Base-by-base conservation (phyloP, 2,113 vertebrate species). In the Cygnus atratus region DNA sequence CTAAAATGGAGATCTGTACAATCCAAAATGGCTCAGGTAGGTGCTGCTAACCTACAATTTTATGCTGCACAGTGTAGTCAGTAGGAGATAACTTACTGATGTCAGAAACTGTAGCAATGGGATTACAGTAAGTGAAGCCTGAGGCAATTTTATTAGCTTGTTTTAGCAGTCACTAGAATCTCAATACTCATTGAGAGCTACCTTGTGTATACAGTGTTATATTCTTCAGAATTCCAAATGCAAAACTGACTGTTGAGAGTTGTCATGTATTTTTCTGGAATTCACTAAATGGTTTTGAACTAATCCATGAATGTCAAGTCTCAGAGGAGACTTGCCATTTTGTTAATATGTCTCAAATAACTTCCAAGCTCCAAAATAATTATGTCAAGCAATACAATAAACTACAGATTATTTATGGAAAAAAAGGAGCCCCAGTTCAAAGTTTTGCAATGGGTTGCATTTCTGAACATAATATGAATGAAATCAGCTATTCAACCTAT, bases 191-290 rank as follows among this genome's bases (percentile, higher is more conserved):
- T 5, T 59, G 58, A 87, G 46, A 77, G 17, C 20, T 63, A 58
- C 39, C 25, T 50, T 22, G 31, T 24, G n/a, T 13, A 54, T 5
- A 41, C 2, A 21, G 14, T 22, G 46, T 2, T 31, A 50, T 10
- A 17, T 66, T 76, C 14, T 44, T 58, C 21, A 24, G 25, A 80
- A 75, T 70, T 31, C 4, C 25, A 58, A 31, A 37, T 1, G 13
- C 25, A 78, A 73, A 87, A 68, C 15, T n/a, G 29, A 80, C 28
- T 48, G 37, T 0, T 44, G 26, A 58, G 75, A 54, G 3, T 11
- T 71, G 22, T 3, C 11, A 3, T 1, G 3, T 39, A 5, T 3
- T 6, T 28, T 59, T 82, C 44, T 18, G 2, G 18, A 14, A 25
- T 77, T 90, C 67, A 13, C 31, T 66, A 33, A 44, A 58, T 62